Evolutionary conservation across 1,140 invertebrate species (phyloP), one percentile per base, ranked within the genome.

Genomic region (Scaptomyza pallida): DNA sequence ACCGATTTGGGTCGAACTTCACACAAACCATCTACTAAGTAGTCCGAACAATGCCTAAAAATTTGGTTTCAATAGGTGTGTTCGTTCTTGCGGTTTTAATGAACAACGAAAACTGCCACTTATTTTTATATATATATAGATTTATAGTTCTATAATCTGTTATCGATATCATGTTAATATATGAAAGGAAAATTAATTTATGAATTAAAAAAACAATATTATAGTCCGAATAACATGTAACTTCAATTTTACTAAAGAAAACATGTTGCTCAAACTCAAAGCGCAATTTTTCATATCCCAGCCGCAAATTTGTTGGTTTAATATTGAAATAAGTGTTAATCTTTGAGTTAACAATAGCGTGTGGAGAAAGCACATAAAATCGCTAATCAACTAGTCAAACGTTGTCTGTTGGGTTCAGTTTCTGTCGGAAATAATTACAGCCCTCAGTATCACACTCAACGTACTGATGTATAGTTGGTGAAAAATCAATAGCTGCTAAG

Each of bases 361-460:
- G 57, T 63, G 65, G 59, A 70, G 55, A 74, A 69, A 65, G 59
- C 62, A 61, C 73, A 76, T 79, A 63, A 71, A 23, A 62, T 76
- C 77, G 81, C 81, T 85, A 85, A 85, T 85, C 64, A 77, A 57
- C 75, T 71, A 63, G 48, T 55, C 73, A 85, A 86, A 85, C 64
- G 43, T 70, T 56, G 61, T 51, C 64, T 41, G 57, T 12, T 40
- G 61, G 57, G 60, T 54, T 47, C 35, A 79, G 47, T 48, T 75
- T 45, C 37, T 50, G 70, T 16, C 47, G 54, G 54, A 41, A 50
- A 64, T 47, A 26, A 47, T 50, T 43, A 37, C 73, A 65, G 60
- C 67, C 54, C 45, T 62, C 41, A 67, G 68, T 77, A 43, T 35
- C 16, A 37, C 10, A 64, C 15, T 2, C 17, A 57, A 15, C 54